Evolutionary conservation across 2,797 vertebrate species (phyloP), one percentile per base, ranked within the genome.

Genomic region (Peromyscus eremicus): DNA sequence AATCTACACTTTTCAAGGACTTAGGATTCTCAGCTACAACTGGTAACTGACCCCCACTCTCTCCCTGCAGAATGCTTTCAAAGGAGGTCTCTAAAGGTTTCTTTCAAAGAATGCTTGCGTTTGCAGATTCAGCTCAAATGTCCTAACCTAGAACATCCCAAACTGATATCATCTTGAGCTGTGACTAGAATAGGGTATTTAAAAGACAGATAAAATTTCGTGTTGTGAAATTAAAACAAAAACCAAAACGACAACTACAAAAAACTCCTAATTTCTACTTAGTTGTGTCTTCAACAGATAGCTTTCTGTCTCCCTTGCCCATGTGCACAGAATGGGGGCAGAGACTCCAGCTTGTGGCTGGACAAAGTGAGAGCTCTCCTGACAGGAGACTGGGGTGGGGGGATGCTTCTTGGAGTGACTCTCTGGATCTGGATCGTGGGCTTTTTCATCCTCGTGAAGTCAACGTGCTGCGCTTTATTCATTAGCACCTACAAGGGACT

Each of bases 401-500:
- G 80, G 32, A 16, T 46, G 98, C 97, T 95, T 91, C 98, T 98
- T 97, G 97, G 97, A 98, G 98, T 98, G 98, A 98, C 97, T 98
- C 96, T 98, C 95, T 96, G 92, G 97, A 98, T 98, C 92, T 92
- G 98, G 97, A 98, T 98, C 89, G 83, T 94, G 97, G 97, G 98
- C 98, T 98, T 98, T 98, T 98, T 98, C 97, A 97, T 96, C 81
- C 97, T 98, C 43, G 1, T 96, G 98, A 98, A 98, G 96, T 92
- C 96, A 98, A 95, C 80, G 21, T 98, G 98, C 98, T 98, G 97
- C 97, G 43, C 98, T 98, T 99, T 99, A 98, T 98, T 98, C 98
- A 98, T 99, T 98, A 99, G 98, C 98, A 98, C 98, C 98, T 98
- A 98, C 98, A 98, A 98, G 98, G 98, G 98, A 98, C 97, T 99